Conservation (phyloP, 2,113 vertebrate species). For the Kryptolebias marmoratus region DNA sequence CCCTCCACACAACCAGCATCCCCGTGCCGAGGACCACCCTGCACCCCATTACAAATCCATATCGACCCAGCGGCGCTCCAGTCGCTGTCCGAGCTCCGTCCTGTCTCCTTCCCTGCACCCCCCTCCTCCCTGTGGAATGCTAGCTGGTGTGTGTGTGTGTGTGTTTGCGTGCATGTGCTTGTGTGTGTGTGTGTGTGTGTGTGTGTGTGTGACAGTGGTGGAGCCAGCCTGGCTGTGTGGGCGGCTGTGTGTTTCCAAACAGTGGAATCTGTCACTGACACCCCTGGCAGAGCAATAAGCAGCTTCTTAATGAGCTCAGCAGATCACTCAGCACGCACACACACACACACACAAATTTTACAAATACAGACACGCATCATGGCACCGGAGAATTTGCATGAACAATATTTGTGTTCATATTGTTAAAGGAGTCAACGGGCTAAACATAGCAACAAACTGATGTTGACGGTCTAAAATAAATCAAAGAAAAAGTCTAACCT, state of each 20-base stretch:
- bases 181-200: constrained; percentile 1
- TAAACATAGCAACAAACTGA: neutral
- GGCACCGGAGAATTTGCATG: no score
- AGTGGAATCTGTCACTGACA: constrained; percentile 78
- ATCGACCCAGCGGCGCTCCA: constrained; percentile 55
- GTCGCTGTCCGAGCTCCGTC: constrained; percentile 58
- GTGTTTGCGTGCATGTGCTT: constrained; percentile 30
- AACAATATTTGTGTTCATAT: neutral
- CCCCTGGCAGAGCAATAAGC: constrained; percentile 71
- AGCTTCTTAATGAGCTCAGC: constrained; percentile 70
- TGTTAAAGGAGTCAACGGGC: neutral
- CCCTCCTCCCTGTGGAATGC: constrained; percentile 54
- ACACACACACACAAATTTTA: neutral
- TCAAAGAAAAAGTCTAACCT: no score
- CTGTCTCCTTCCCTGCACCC: constrained; percentile 41
- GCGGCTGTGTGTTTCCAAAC: constrained; percentile 78
- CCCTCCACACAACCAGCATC: constrained; percentile 12
- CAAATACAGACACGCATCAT: constrained; percentile 19
- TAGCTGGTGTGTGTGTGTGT: constrained; percentile 46
- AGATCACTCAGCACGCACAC: constrained; percentile 59
- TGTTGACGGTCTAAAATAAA: no score
- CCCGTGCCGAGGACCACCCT: constrained; percentile 43
- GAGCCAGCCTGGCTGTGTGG: constrained; percentile 75
- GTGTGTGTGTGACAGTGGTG: constrained; percentile 58
- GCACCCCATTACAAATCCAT: constrained; percentile 40